Conservation (phyloP, 2,113 vertebrate genomes). For the Microtus richardsoni region DNA sequence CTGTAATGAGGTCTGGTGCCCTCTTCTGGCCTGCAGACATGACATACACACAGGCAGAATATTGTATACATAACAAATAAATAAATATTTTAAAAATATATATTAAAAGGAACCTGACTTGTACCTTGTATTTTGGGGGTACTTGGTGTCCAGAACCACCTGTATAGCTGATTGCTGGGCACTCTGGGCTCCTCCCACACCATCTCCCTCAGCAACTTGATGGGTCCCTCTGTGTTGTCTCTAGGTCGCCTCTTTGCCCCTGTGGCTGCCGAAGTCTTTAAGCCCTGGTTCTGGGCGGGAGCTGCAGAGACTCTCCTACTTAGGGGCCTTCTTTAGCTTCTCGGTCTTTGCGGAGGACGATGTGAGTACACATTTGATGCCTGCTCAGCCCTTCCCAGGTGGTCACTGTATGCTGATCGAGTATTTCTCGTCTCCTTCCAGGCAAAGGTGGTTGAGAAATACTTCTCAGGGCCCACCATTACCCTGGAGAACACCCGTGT, state of each 20-base stretch:
- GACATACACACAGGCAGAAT: no score
- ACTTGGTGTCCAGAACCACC: not conserved
- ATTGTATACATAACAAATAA: no score
- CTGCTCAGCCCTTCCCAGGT: fast-evolving
- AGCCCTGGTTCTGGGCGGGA: conserved; percentile 96
- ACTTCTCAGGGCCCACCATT: conserved; percentile 98
- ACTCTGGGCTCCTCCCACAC: fast-evolving
- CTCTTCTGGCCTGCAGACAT: no score
- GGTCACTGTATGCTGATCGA: fast-evolving
- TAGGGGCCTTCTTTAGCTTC: conserved; percentile 97
- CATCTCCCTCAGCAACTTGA: fast-evolving
- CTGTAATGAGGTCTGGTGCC: no score
- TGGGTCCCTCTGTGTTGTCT: not conserved
- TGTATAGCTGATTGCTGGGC: not conserved
- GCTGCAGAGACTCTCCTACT: conserved; percentile 95
- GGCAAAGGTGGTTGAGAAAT: conserved; percentile 98
- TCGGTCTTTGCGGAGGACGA: conserved; percentile 99
- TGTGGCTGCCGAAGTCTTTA: conserved; percentile 96
- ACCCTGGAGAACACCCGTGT: conserved; percentile 98
- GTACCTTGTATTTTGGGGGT: not conserved
- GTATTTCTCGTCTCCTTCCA: conserved; percentile 78
- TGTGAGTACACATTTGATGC: conserved; percentile 87
- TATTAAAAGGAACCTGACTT: fast-evolving
- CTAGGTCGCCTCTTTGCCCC: conserved; percentile 93
- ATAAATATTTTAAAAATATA: no score